These are phyloP conservation scores for Callionymus lyra DNA, from an alignment of 2,113 vertebrate genomes.

Conservation along the genomic window DNA sequence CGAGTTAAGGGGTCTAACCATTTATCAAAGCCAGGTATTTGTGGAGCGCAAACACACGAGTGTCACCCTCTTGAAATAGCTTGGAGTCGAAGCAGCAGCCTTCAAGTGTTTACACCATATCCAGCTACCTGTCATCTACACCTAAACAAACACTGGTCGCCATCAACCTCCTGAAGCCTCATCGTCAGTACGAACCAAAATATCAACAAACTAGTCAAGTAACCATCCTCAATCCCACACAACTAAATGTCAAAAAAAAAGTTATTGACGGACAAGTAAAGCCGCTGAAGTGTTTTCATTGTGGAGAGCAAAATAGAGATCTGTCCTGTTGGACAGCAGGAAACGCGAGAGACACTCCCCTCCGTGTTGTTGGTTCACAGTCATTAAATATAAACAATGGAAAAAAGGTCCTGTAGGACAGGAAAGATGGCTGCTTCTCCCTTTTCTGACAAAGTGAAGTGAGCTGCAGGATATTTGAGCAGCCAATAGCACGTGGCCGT, in stretches of 20 bases:
- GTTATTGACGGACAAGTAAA: no score
- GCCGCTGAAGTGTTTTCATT: slow-evolving; percentile 10
- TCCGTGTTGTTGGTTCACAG: slow-evolving; percentile 20
- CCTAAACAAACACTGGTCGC: no score
- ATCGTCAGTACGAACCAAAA: no score
- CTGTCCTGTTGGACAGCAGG: slow-evolving; percentile 30
- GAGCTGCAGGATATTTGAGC: slow-evolving; percentile 51
- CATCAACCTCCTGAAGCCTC: no score
- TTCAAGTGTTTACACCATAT: no score
- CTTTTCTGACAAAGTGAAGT: slow-evolving; percentile 25
- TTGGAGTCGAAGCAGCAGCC: no score
- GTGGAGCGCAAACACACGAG: no score
- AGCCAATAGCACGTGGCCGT: slow-evolving; percentile 26
- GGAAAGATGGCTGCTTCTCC: slow-evolving; percentile 52
- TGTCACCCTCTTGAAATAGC: no score
- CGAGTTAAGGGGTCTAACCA: no score
- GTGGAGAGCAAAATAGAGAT: slow-evolving; percentile 22
- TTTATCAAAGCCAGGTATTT: no score
- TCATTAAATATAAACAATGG: slow-evolving; percentile 67
- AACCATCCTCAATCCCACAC: background rate
- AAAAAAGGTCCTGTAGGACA: slow-evolving; percentile 48
- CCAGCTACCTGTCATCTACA: no score
- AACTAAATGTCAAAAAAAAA: slow-evolving; percentile 8
- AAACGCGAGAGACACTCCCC: slow-evolving; percentile 39
- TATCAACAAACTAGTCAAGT: no score